Conservation (phyloP, 1,140 invertebrate species). For the Bemisia tabaci region DNA sequence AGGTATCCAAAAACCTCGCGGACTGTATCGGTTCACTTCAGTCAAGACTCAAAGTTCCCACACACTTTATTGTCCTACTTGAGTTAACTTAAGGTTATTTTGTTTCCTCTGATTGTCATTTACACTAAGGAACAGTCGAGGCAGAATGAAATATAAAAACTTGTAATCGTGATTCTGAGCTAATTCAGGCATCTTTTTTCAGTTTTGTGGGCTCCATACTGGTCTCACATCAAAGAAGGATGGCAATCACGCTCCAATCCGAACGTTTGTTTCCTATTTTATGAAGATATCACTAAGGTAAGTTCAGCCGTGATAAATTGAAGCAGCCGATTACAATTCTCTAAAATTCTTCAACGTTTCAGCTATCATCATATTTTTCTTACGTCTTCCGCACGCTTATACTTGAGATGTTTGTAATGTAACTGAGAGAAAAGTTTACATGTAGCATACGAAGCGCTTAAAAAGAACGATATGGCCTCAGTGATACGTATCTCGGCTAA, state of each 20-base stretch:
- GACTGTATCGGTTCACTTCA: no score
- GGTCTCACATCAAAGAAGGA: conserved; percentile 60
- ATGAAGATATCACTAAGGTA: conserved; percentile 60
- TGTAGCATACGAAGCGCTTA: background rate
- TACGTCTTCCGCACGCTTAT: background rate
- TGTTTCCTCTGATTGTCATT: no score
- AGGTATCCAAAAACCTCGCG: no score
- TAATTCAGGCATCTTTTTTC: background rate
- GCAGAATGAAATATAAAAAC: no score
- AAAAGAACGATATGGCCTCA: background rate
- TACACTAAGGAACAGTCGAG: no score
- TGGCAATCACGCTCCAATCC: conserved; percentile 45
- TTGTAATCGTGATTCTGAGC: no score
- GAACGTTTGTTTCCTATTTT: conserved; percentile 63
- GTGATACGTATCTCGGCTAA: background rate
- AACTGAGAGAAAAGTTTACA: background rate
- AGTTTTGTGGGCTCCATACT: conserved; percentile 47
- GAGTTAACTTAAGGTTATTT: no score
- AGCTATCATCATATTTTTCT: conserved; percentile 2
- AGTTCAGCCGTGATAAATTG: conserved; percentile 4
- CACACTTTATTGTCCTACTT: no score
- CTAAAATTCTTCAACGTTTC: background rate
- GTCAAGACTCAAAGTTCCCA: no score
- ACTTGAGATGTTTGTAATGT: background rate
- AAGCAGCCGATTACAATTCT: background rate